Conservation (phyloP, 2,113 vertebrate species). For the Mesocricetus auratus region DNA sequence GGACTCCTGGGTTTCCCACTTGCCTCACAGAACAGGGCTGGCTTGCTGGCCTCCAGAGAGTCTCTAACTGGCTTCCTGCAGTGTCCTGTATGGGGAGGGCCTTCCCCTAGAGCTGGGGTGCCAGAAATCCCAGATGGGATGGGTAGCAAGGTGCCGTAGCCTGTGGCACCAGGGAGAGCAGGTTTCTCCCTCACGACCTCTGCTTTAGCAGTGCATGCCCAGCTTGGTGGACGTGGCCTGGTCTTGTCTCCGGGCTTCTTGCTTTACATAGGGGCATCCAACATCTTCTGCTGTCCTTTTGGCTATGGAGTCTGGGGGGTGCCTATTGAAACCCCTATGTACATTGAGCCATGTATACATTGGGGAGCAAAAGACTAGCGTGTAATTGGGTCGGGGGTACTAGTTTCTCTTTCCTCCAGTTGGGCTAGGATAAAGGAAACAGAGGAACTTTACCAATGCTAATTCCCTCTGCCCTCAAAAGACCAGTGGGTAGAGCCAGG, state of each 20-base stretch:
- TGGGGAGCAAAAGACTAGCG: constrained; percentile 3
- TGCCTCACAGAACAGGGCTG: constrained; percentile 52
- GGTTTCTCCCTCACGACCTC: constrained; percentile 8
- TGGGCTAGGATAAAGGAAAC: constrained; percentile 64
- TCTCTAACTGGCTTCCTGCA: constrained; percentile 71
- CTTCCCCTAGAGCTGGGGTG: constrained; percentile 61
- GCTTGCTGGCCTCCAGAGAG: constrained; percentile 67
- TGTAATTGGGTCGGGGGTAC: constrained; percentile 43
- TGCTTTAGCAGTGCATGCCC: constrained; percentile 58
- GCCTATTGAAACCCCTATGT: constrained; percentile 16
- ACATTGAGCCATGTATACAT: constrained; percentile 28
- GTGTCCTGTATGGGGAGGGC: constrained; percentile 38
- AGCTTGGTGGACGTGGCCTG: neutral
- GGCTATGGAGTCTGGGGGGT: neutral
- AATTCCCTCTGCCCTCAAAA: constrained; percentile 76
- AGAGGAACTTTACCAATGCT: constrained; percentile 48
- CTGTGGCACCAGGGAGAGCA: neutral
- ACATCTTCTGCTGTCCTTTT: constrained; percentile 14
- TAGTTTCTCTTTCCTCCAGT: constrained; percentile 45
- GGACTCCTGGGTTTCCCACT: constrained; percentile 76
- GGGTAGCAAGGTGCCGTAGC: neutral
- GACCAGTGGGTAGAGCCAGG: constrained; percentile 68
- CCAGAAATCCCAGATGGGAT: constrained; percentile 58
- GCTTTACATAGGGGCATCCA: constrained; percentile 8
- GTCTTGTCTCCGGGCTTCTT: constrained; percentile 50